A percentile compares a stretch with the other conserved stretches of the same genome.
These are phyloP conservation scores for Jordanella pulchra DNA, from an alignment of 2,797 vertebrate genomes.

Conservation along the genomic window DNA sequence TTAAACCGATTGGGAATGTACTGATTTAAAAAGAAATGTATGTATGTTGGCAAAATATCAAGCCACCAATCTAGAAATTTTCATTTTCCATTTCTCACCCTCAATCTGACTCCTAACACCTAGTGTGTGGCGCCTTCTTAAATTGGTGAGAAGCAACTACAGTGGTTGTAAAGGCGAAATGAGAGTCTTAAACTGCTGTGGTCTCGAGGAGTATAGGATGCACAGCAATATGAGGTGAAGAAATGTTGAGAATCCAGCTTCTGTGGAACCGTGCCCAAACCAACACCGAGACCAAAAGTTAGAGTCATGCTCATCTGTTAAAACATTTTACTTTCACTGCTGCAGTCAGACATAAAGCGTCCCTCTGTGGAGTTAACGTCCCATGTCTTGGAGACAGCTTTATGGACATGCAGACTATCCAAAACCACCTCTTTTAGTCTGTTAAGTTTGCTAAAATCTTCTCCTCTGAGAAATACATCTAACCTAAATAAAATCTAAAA, in stretches of 20 bases:
- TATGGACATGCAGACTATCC: background rate
- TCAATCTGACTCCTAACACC: background rate
- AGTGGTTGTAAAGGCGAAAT: background rate
- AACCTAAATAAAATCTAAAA: background rate
- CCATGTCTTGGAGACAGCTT: background rate
- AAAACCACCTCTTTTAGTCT: background rate
- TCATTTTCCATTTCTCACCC: background rate
- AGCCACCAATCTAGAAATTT: too few species aligned
- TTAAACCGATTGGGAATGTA: background rate
- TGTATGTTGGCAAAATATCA: background rate
- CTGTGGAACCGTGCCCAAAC: conserved; percentile 18
- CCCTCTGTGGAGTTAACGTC: background rate
- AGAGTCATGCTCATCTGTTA: conserved; percentile 20
- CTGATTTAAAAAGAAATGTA: background rate
- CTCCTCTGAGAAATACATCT: background rate
- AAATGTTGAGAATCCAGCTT: background rate
- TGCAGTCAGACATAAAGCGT: background rate
- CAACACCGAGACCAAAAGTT: conserved; percentile 1
- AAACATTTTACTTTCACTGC: conserved; percentile 3
- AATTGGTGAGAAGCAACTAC: background rate
- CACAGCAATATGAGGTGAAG: background rate
- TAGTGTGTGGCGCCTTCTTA: background rate
- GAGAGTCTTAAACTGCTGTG: background rate
- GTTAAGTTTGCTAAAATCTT: background rate
- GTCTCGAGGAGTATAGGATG: background rate